These are phyloP conservation scores for Pollicipes pollicipes DNA, from an alignment of 1,140 invertebrate genomes.

Conservation along the genomic window DNA sequence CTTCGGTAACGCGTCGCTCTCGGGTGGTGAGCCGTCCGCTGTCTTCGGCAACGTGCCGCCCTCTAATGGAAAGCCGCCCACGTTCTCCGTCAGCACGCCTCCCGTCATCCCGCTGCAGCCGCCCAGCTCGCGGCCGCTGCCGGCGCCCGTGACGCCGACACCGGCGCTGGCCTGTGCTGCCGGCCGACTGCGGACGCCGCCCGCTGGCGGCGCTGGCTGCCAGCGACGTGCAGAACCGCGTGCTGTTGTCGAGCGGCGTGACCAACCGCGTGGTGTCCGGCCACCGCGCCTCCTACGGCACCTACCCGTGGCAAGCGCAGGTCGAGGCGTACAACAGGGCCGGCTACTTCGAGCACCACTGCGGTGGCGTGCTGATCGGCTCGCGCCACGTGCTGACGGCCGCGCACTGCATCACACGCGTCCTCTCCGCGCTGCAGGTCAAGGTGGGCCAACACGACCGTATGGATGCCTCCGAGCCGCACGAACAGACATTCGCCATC, in stretches of 20 bases:
- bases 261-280: background rate
- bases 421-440: background rate
- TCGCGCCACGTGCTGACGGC: slow-evolving; percentile 10
- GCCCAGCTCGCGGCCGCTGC: no score
- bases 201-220: background rate
- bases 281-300: background rate
- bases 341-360: slow-evolving; percentile 10
- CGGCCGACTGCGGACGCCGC: background rate
- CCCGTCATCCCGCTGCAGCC: background rate
- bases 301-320: background rate
- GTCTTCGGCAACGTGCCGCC: no score
- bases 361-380: slow-evolving; percentile 12
- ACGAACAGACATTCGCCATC: background rate
- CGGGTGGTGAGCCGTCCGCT: background rate
- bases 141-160: no score
- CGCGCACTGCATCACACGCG: slow-evolving; percentile 12
- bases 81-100: background rate
- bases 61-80: background rate
- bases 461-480: background rate
- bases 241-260: background rate
- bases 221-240: background rate
- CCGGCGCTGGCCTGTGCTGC: background rate
- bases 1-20: background rate
- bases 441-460: background rate
- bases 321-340: background rate